Evolutionary conservation across 2,113 vertebrate genomes (phyloP).

Genomic region (Solenodon paradoxus): DNA sequence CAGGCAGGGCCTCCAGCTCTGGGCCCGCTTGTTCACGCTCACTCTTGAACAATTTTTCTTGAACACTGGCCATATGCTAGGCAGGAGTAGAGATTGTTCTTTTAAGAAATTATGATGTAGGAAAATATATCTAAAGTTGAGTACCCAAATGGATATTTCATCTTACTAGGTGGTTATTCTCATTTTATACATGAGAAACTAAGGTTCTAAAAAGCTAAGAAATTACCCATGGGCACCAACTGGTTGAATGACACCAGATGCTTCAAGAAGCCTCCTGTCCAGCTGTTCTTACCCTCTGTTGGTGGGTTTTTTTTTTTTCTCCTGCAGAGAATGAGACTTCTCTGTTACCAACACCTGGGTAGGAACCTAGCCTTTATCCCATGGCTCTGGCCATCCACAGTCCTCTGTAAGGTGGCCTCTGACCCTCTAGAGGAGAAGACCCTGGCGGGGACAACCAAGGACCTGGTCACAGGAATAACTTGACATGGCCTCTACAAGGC

Average conservation of each 20-base stretch:
- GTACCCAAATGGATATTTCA: not conserved
- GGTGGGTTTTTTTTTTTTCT: not conserved
- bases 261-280: not conserved
- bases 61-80: not conserved
- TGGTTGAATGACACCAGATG: not conserved
- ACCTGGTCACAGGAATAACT: not conserved
- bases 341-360: not conserved
- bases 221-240: not conserved
- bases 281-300: not conserved
- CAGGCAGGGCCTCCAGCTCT: not conserved
- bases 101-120: not conserved
- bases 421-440: not conserved
- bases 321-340: not conserved
- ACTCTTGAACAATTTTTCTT: not conserved
- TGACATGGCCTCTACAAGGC: not conserved
- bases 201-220: too few species aligned
- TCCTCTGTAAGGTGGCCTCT: not conserved
- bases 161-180: not conserved
- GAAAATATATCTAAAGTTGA: constrained; percentile 15
- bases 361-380: not conserved
- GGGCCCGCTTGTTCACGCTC: not conserved
- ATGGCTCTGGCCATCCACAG: not conserved
- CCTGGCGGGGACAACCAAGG: not conserved
- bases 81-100: not conserved
- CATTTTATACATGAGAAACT: constrained; percentile 36